Percentiles rank a stretch among this genome's conserved stretches.
These are phyloP conservation scores for Drosophila pachea DNA, from an alignment of 1,140 invertebrate species.

Conservation along the genomic window DNA sequence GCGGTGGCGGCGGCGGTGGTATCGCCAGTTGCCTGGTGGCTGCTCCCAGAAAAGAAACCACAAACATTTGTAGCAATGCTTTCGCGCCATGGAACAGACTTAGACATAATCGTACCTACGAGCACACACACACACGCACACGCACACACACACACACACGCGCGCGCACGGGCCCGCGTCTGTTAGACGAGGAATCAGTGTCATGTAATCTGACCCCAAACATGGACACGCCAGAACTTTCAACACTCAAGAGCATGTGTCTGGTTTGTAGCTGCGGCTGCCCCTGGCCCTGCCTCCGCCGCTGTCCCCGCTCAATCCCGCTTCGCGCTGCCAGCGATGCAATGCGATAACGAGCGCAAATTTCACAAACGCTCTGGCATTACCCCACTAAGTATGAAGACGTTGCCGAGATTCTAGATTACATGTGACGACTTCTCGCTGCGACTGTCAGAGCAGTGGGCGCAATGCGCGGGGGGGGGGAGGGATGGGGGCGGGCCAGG, in stretches of 20 bases:
- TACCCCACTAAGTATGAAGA: conserved; percentile 72
- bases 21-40: not conserved
- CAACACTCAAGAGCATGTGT: conserved; percentile 57
- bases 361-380: conserved; percentile 68
- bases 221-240: conserved; percentile 76
- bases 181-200: conserved; percentile 72
- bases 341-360: conserved; percentile 74
- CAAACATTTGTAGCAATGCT: conserved; percentile 65
- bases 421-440: conserved; percentile 61
- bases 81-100: conserved; percentile 56
- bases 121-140: too few relatives aligned
- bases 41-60: conserved; percentile 28
- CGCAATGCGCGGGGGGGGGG: not conserved
- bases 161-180: too few relatives aligned
- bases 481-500: not conserved
- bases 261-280: conserved; percentile 11
- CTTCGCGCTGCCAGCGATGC: conserved; percentile 38
- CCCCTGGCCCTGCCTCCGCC: not conserved
- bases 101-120: conserved; percentile 34
- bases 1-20: conserved; percentile 20
- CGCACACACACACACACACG: conserved; percentile 43
- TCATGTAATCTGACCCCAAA: conserved; percentile 77
- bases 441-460: conserved; percentile 10
- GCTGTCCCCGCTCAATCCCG: not conserved
- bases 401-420: conserved; percentile 74